Base-by-base conservation (phyloP, 2,113 vertebrate species). In the Atractosteus spatula region DNA sequence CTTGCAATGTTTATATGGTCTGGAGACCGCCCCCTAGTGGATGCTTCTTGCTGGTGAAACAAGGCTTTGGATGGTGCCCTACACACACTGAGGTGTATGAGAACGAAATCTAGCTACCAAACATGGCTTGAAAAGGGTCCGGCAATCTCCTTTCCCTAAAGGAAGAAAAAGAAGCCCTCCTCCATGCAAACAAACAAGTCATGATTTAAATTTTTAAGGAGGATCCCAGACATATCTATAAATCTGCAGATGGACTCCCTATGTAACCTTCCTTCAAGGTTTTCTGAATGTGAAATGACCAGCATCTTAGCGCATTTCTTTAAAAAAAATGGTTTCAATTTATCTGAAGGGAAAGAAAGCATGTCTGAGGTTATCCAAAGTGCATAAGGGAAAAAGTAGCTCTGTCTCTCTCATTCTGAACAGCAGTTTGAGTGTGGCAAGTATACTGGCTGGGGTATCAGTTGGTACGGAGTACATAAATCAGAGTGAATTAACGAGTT, bases 281-380 rank as follows among this genome's bases (percentile, higher is more conserved):
- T 51, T 51, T 51, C 47, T 51, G 47, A 51, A 51, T 51, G 5
- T 51, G 10, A 51, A 74, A 76, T 47, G 71, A 62, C 65, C 51
- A 69, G 74, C 78, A 76, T 69, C 62, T 29, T 71, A 16, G 70
- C 68, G 16, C 8, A 42, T 63, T 68, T 74, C 56, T 69, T 59
- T 83, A 84, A 88, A 89, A 89, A 83, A 87, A 90, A 89, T 89
- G 78, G 87, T 76, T 76, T 86, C 84, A 84, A 89, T 88, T 83
- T 83, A 80, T 44, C 77, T 74, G 65, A 82, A 88, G 85, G 87
- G 87, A 74, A 81, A 78, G 82, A 76, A 80, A 83, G 84, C 80
- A 76, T 68, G 72, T 65, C 69, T 56, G 56, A 61, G 76, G 87
- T 90, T 89, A 91, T 87, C 84, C 87, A 90, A 81, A 91, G 89